phyloP scores from a whole-genome alignment of 2,113 vertebrate genomes.

The Mobula birostris region DNA sequence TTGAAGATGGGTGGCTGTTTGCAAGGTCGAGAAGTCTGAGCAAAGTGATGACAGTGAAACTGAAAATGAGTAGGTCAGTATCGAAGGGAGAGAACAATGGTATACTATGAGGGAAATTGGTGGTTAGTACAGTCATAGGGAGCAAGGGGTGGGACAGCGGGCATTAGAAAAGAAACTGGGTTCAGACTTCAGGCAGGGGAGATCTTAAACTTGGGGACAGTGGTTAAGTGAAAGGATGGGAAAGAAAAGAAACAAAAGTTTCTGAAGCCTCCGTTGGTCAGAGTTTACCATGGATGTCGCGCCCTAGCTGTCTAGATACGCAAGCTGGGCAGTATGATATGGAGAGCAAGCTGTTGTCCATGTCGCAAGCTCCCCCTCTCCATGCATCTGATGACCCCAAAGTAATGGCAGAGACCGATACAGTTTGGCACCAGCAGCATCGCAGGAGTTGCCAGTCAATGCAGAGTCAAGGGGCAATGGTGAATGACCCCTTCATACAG shows the following conservation, averaged over 20 bases:
- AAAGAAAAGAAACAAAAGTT: neutral
- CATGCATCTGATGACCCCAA: no score
- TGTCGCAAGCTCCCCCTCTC: no score
- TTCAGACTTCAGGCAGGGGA: neutral
- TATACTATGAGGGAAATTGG: neutral
- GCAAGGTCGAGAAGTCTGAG: neutral
- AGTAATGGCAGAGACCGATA: no score
- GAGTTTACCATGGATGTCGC: neutral
- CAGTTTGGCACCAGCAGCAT: no score
- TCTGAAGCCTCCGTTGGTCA: neutral
- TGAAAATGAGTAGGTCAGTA: neutral
- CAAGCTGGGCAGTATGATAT: no score
- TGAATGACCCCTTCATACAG: neutral
- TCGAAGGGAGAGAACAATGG: neutral
- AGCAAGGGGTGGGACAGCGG: neutral
- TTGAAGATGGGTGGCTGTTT: neutral
- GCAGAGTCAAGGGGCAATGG: neutral
- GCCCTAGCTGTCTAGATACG: no score
- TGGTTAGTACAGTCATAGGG: neutral
- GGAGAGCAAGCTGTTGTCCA: no score
- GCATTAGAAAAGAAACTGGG: no score
- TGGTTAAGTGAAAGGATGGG: neutral
- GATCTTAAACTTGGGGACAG: neutral
- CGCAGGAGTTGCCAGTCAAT: no score
- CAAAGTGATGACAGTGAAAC: neutral